Base-by-base conservation (phyloP, 2,888 invertebrate genomes). In the Adineta ricciae region DNA sequence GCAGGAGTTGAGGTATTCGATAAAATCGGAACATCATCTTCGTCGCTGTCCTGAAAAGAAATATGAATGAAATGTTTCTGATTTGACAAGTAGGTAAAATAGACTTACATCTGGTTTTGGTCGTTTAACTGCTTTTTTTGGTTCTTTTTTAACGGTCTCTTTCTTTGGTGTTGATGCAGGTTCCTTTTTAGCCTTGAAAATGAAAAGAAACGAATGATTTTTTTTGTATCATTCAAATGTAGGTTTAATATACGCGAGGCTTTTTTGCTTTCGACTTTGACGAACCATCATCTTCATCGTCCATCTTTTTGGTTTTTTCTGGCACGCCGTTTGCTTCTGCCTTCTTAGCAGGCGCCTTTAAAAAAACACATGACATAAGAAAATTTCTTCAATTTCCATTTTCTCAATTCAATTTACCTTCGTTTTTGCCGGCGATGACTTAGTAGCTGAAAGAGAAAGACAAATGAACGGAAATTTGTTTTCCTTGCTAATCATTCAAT, bases 11-110 rank as follows among this genome's bases (percentile, higher is more conserved):
- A 14, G 27, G 64, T 32, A 64, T 64, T 32, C 64, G 64, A 64
- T 64, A 64, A 32, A 8, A 78, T 72, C 21, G 72, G 52, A 73
- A 85, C 52, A 83, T 64, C 72, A 50, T 85, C 85, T 38, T 85
- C 85, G 41, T 49, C 83, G 14, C 50, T 83, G 41, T 50, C 50
- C 83, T 46, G 21, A 32, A 50, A 41, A 7, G 27, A 41, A 19
- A 36, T n/a, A n/a, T 2, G 27, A 21, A 21, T 32, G 7, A 5
- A 24, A 41, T 14, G 9, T 4, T 0, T 5, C 5, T 46, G 46
- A 46, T 46, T 46, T 46, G 46, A 3, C 8, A 8, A 38, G 38
- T 2, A 50, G 16, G 19, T 9, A 1, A 27, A 38, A 19, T 7
- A 27, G 38, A 14, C 27, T 56, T 56, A 56, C 83, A 24, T 8